These are phyloP conservation scores for Anolis carolinensis DNA, from an alignment of 2,113 vertebrate species.

Conservation along the genomic window DNA sequence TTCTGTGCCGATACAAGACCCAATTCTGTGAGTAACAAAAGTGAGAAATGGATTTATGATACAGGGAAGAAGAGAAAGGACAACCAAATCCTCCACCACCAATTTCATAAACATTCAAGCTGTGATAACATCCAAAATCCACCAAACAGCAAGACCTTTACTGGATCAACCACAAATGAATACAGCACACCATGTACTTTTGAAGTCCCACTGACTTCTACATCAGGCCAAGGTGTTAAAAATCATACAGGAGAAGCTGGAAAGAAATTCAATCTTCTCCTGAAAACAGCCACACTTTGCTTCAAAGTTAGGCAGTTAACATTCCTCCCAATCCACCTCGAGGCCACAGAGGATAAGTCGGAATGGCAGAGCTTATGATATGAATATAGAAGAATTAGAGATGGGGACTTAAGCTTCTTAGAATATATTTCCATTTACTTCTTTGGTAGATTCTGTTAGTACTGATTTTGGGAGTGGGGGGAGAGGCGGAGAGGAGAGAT, in stretches of 20 bases:
- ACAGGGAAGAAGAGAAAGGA: neutral
- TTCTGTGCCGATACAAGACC: too few relatives aligned
- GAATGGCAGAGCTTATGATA: slow-evolving; percentile 69
- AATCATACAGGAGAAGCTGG: neutral
- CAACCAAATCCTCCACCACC: neutral
- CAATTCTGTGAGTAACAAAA: neutral
- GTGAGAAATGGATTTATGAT: neutral
- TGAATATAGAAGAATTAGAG: slow-evolving; percentile 68
- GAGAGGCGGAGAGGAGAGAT: neutral
- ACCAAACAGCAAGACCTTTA: too few relatives aligned
- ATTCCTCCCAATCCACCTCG: slow-evolving; percentile 57
- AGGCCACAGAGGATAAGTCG: slow-evolving; percentile 59
- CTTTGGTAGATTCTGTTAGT: slow-evolving; percentile 19
- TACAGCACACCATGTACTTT: too few relatives aligned
- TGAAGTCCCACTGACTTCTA: too few relatives aligned
- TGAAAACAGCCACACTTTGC: slow-evolving; percentile 15
- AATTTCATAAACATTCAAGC: neutral
- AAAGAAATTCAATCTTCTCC: slow-evolving; percentile 27
- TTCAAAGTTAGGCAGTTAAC: slow-evolving; percentile 59
- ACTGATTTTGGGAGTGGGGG: neutral
- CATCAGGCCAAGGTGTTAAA: too few relatives aligned
- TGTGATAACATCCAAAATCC: too few relatives aligned
- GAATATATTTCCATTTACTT: slow-evolving; percentile 62
- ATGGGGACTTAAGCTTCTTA: slow-evolving; percentile 74
- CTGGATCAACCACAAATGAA: too few relatives aligned